phyloP scores from a whole-genome alignment of 1,140 invertebrate genomes.

The Cotesia vestalis region DNA sequence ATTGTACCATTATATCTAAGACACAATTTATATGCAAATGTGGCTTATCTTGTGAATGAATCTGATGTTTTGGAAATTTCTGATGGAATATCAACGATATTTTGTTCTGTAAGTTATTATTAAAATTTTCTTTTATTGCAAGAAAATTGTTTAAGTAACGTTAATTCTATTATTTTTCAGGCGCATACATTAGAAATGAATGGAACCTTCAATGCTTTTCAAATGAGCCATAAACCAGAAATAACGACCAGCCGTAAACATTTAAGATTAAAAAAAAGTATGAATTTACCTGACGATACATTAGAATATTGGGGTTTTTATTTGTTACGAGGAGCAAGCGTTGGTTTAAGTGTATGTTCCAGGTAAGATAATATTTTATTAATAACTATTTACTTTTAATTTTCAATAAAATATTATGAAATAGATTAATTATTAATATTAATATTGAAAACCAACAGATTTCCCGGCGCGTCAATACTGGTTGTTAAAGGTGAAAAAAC shows the following conservation, averaged over 20 bases:
- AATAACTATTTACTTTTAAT: constrained; percentile 1
- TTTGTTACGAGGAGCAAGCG: constrained; percentile 77
- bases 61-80: constrained; percentile 82
- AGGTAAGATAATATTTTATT: constrained; percentile 62
- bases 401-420: constrained; percentile 5
- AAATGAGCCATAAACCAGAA: constrained; percentile 75
- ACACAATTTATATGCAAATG: constrained; percentile 77
- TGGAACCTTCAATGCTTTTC: constrained; percentile 81
- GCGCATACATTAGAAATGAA: constrained; percentile 82
- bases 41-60: constrained; percentile 78
- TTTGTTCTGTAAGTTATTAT: constrained; percentile 69
- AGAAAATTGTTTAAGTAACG: constrained; percentile 26
- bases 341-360: constrained; percentile 81
- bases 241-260: constrained; percentile 76
- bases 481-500: constrained; percentile 81
- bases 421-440: constrained; percentile 6
- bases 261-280: constrained; percentile 80
- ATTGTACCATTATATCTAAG: constrained; percentile 79
- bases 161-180: constrained; percentile 57
- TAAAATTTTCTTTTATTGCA: constrained; percentile 30
- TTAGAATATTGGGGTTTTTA: constrained; percentile 91
- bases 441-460: constrained; percentile 53
- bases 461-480: constrained; percentile 78
- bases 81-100: constrained; percentile 80
- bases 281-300: constrained; percentile 84